Base-by-base conservation (phyloP, 1,140 invertebrate genomes). In the Euschistus heros region DNA sequence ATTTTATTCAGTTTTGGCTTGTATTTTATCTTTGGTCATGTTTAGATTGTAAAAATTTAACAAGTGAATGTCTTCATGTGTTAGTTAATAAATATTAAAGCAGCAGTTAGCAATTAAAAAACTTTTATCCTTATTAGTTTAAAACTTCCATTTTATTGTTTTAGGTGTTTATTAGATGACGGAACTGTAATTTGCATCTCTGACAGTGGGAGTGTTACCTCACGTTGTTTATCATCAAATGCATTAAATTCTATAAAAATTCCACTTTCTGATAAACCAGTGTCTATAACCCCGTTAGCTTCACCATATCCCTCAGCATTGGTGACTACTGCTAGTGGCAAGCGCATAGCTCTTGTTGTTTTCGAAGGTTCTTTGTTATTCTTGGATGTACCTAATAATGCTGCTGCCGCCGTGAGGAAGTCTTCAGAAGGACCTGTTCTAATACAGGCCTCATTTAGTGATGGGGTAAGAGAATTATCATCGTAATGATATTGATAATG, bases 291-390 rank as follows among this genome's bases (percentile, higher is more conserved):
- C n/a, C 47, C 47, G 10, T 26, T 57, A 17, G 6, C 54, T 24
- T 57, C 54, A 2, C 24, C 47, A 20, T 50, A 50, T 50, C 47
- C 47, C 47, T 24, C 54, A 57, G 54, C 47, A n/a, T 50, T 57
- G 26, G 6, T 26, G 7, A 57, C 24, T 6, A 57, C 20, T 5
- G 3, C 0, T 57, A 24, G 24, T 57, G 54, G 24, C 2, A 26
- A 24, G 54, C 18, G 4, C 0, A 57, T 17, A 14, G 54, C 24
- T 22, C 2, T 26, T 17, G 54, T 57, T 24, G 15, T 57, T 26
- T 57, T 14, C 26, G 24, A 13, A 24, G 24, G 24, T 24, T 57
- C 54, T 24, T 5, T 57, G 15, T 24, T 57, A 15, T 24, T 24
- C 15, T 26, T 17, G 15, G 54, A 57, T 3, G 14, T 57, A 22